phyloP scores from a whole-genome alignment of 2,797 vertebrate genomes.

The Acrossocheilus fasciatus region DNA sequence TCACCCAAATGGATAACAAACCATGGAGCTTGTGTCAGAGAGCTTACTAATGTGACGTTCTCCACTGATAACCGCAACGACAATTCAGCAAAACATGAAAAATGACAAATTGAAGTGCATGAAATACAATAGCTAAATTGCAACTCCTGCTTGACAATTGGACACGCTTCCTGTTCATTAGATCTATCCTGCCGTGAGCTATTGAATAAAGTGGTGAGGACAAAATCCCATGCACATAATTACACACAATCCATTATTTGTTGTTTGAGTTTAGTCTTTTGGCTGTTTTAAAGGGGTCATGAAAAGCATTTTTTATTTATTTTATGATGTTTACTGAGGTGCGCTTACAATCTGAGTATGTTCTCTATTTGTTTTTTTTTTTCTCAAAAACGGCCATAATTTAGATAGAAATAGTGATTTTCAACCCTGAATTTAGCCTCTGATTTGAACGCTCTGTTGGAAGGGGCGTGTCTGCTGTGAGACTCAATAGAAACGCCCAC shows the following conservation, averaged over 20 bases:
- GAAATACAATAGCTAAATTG: background rate
- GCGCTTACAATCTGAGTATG: background rate
- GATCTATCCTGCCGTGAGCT: background rate
- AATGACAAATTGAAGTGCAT: background rate
- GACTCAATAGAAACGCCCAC: background rate
- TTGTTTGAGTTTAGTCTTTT: background rate
- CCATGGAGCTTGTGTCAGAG: background rate
- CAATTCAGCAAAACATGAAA: background rate
- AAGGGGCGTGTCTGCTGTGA: background rate
- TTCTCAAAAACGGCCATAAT: background rate
- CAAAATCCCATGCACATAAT: constrained; percentile 6
- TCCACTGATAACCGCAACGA: no score
- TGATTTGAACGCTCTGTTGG: background rate
- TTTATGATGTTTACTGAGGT: background rate
- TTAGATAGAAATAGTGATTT: background rate
- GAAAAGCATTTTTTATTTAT: background rate
- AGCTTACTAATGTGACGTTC: background rate
- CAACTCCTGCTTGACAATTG: background rate
- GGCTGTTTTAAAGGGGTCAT: background rate
- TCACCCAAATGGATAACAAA: background rate
- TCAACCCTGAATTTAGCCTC: background rate
- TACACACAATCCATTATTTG: background rate
- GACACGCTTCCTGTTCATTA: background rate
- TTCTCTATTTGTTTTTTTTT: background rate
- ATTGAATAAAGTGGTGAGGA: background rate